A percentile compares a stretch with the other conserved stretches of the same genome.
These are phyloP conservation scores for Botia kubotai DNA, from an alignment of 2,797 vertebrate genomes.

Conservation along the genomic window DNA sequence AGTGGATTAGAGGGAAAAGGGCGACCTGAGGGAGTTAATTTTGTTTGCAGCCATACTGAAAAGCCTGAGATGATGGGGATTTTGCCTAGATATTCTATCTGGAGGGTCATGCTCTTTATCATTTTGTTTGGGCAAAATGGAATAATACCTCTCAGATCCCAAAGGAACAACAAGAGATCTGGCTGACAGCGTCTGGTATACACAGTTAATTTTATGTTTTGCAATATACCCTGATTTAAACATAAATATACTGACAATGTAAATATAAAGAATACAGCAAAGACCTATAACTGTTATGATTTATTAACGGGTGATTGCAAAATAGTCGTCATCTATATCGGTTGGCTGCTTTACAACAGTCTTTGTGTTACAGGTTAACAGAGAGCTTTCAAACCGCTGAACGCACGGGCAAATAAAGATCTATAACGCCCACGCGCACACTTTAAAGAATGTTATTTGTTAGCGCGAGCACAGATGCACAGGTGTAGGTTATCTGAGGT, in stretches of 20 bases:
- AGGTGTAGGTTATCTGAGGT: conserved; percentile 21
- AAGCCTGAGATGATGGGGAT: conserved; percentile 15
- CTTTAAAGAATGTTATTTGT: conserved; percentile 32
- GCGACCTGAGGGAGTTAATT: conserved; percentile 57
- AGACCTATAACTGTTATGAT: conserved; percentile 8
- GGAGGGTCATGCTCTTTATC: conserved; percentile 60
- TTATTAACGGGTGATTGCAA: conserved; percentile 6
- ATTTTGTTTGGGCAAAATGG: conserved; percentile 60
- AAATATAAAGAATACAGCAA: conserved; percentile 15
- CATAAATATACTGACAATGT: conserved; percentile 1
- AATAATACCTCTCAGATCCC: conserved; percentile 28
- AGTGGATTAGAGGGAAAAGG: conserved; percentile 69
- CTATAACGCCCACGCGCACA: background rate
- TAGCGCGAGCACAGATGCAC: background rate
- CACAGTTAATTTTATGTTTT: conserved; percentile 16
- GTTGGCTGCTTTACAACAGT: background rate
- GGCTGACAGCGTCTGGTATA: background rate
- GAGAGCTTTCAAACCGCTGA: conserved; percentile 16
- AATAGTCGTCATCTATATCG: conserved; percentile 22
- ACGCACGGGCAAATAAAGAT: conserved; percentile 23
- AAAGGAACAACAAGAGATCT: background rate
- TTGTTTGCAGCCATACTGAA: conserved; percentile 55
- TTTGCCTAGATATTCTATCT: conserved; percentile 57
- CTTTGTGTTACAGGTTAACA: conserved; percentile 42
- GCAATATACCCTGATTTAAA: conserved; percentile 13